These are phyloP conservation scores for Paralichthys olivaceus DNA, from an alignment of 2,113 vertebrate species.

Conservation along the genomic window DNA sequence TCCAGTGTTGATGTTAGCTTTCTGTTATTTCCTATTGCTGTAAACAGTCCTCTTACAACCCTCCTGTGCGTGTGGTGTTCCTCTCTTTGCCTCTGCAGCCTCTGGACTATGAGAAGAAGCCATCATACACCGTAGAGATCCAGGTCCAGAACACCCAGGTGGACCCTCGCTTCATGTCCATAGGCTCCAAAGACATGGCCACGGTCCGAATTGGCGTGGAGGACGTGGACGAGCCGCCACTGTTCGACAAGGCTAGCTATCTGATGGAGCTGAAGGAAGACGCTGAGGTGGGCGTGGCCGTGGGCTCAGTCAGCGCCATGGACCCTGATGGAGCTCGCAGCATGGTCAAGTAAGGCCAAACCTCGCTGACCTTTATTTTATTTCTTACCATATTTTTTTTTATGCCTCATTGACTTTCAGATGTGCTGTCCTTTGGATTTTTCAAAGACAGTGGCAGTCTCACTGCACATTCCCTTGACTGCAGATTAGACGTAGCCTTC, in stretches of 20 bases:
- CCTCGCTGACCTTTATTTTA: no score
- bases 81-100: conserved; percentile 72
- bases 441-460: neutral
- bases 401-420: neutral
- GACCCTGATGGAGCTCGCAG: conserved; percentile 89
- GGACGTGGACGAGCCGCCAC: conserved; percentile 93
- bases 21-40: no score
- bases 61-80: neutral
- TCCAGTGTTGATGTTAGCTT: neutral
- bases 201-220: conserved; percentile 88
- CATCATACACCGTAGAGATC: conserved; percentile 89
- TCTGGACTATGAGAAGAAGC: conserved; percentile 93
- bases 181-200: conserved; percentile 87
- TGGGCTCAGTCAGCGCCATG: conserved; percentile 89
- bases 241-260: conserved; percentile 90
- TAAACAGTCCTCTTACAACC: neutral
- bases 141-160: conserved; percentile 90
- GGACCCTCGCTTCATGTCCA: conserved; percentile 86
- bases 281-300: conserved; percentile 81
- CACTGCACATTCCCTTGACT: neutral
- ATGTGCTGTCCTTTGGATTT: neutral
- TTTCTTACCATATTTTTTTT: neutral
- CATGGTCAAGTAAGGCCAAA: conserved; percentile 87
- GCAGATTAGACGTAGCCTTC: neutral
- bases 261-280: conserved; percentile 93